Conservation (phyloP, 2,888 invertebrate species). For the Drosophila kambysellisi region DNA sequence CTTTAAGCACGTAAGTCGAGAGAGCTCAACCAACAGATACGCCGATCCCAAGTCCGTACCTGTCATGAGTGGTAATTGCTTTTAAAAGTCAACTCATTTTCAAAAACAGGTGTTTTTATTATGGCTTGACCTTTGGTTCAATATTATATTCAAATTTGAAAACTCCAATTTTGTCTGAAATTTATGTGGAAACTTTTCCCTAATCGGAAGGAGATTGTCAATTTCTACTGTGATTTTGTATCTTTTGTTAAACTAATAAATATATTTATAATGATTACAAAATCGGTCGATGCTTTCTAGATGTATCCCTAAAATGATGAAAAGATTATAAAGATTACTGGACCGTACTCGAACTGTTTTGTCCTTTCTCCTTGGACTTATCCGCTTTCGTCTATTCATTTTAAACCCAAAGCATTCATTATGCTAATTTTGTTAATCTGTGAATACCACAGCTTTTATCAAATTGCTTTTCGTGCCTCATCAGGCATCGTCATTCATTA, state of each 20-base stretch:
- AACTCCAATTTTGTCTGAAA: background rate
- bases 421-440: conserved; percentile 60
- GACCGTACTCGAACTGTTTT: background rate
- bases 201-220: background rate
- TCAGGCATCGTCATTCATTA: conserved; percentile 37
- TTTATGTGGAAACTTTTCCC: background rate
- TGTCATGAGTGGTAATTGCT: background rate
- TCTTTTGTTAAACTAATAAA: background rate
- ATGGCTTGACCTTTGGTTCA: background rate
- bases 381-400: conserved; percentile 45
- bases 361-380: conserved; percentile 5
- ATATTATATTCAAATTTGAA: background rate
- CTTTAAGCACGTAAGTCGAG: background rate
- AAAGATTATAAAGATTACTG: background rate
- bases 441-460: conserved; percentile 49
- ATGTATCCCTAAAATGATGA: background rate
- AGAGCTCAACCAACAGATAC: background rate
- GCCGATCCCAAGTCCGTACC: fast-evolving
- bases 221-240: too few relatives aligned
- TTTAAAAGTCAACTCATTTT: background rate
- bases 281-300: background rate
- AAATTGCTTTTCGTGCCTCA: conserved; percentile 66
- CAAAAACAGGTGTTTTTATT: background rate
- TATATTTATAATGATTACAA: background rate
- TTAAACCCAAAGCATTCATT: conserved; percentile 57